Evolutionary conservation across 2,113 vertebrate species (phyloP).

Genomic region (Saccopteryx bilineata): DNA sequence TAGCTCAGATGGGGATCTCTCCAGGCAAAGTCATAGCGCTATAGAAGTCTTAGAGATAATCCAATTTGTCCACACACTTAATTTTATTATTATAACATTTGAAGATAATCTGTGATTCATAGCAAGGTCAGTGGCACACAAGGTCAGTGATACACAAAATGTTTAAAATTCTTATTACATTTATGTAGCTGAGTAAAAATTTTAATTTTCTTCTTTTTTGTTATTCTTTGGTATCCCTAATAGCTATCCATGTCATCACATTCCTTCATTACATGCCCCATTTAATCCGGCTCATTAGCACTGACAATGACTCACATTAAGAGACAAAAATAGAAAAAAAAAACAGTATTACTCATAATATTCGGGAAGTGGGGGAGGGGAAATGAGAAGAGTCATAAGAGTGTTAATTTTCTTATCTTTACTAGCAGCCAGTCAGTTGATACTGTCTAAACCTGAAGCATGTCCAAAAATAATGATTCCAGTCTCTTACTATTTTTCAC

Average conservation of each 20-base stretch:
- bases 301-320: slow-evolving; percentile 65
- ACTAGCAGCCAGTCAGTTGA: slow-evolving; percentile 29
- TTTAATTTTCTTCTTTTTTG: slow-evolving; percentile 33
- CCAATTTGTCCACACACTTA: slow-evolving; percentile 9
- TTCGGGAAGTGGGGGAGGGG: slow-evolving; percentile 56
- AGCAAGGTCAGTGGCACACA: slow-evolving; percentile 15
- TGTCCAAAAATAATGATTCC: neutral
- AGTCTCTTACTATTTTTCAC: slow-evolving; percentile 17
- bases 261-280: slow-evolving; percentile 40
- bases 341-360: slow-evolving; percentile 70
- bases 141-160: slow-evolving; percentile 24
- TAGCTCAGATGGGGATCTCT: neutral
- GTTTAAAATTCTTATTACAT: slow-evolving; percentile 56
- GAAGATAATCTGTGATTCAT: slow-evolving; percentile 49
- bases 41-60: slow-evolving; percentile 24
- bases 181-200: slow-evolving; percentile 37
- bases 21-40: neutral
- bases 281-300: slow-evolving; percentile 61
- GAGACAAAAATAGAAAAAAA: slow-evolving; percentile 74
- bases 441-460: slow-evolving; percentile 49
- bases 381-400: slow-evolving; percentile 1
- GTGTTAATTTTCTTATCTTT: slow-evolving; percentile 65
- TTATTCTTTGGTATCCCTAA: slow-evolving; percentile 55
- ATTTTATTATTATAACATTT: slow-evolving; percentile 64
- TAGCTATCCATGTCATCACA: slow-evolving; percentile 59